Evolutionary conservation across 2,888 invertebrate genomes (phyloP), one percentile per base, ranked within the genome.

Genomic region (Drosophila recens): DNA sequence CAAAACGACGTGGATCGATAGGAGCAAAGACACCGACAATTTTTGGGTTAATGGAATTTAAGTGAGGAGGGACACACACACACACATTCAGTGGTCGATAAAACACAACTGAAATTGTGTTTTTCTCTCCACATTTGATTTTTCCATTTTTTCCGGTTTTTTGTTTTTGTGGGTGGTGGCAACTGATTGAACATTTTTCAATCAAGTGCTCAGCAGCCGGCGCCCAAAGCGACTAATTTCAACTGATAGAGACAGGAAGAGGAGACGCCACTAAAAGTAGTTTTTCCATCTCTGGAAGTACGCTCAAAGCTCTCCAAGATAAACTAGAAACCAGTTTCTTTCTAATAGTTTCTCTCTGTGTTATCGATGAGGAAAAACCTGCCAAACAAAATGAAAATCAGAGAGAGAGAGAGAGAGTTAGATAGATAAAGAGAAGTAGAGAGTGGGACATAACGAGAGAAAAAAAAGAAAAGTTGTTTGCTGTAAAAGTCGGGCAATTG

Each of bases 21-120:
- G 38, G 49, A 38, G 54, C 54, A 72, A 81, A 72, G 63, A 65
- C 43, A 69, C 51, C 52, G 72, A 68, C 53, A 52, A 66, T 67
- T 70, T 84, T 72, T 72, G 72, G 80, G 80, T 75, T 82, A 89
- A 86, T 80, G 85, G 82, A 82, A 80, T 89, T 70, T 69, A 75
- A 85, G 78, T 87, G 82, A 76, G 72, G 53, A 33, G 13, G 20
- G 23, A 17, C 23, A 15, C 36, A 36, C 17, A 46, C 38, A 27
- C 20, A 36, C 51, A 36, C 27, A 34, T 2, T 23, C 51, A 59
- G 17, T 27, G 63, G 30, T 30, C 53, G n/a, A 10, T 15, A 43
- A 46, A 40, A 46, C 15, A 34, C 20, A 63, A 56, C 20, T 40
- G 34, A 48, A 38, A 46, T 38, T 38, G 30, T 58, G 45, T 11